Conservation (phyloP, 2,888 invertebrate species). For the Caenorhabditis angaria region DNA sequence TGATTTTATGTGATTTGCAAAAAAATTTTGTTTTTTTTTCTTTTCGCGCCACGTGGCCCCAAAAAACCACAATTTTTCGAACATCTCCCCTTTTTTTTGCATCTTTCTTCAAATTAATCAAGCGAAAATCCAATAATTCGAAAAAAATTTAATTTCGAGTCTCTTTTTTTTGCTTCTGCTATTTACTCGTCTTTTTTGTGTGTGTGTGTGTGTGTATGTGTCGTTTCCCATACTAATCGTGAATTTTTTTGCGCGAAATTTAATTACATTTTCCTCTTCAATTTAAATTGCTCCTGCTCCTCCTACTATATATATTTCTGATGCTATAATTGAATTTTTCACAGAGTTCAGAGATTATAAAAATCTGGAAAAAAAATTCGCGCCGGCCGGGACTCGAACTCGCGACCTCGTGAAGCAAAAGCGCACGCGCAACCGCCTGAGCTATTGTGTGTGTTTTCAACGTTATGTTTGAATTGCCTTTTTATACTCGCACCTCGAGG, state of each 20-base stretch:
- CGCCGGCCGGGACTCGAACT: not conserved
- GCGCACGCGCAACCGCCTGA: not conserved
- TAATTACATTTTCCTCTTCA: not conserved
- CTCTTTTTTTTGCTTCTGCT: not conserved
- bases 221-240: slow-evolving; percentile 4
- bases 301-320: not conserved
- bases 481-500: too few species aligned
- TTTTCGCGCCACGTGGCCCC: too few species aligned
- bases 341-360: too few species aligned
- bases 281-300: too few species aligned
- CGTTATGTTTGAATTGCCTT: too few species aligned
- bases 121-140: not conserved
- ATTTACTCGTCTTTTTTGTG: not conserved
- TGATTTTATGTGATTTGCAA: too few species aligned
- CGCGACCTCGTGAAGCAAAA: not conserved
- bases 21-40: not conserved
- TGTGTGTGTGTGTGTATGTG: too few species aligned
- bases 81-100: too few species aligned
- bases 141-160: slow-evolving; percentile 3
- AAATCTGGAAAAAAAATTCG: not conserved
- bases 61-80: too few species aligned
- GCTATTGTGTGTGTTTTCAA: too few species aligned
- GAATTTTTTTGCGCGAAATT: not conserved
- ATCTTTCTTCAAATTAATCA: too few species aligned
- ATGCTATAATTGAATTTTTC: not conserved